Evolutionary conservation across 2,888 invertebrate species (phyloP), one percentile per base, ranked within the genome.

Genomic region (Glyphotaelius pellucidus): DNA sequence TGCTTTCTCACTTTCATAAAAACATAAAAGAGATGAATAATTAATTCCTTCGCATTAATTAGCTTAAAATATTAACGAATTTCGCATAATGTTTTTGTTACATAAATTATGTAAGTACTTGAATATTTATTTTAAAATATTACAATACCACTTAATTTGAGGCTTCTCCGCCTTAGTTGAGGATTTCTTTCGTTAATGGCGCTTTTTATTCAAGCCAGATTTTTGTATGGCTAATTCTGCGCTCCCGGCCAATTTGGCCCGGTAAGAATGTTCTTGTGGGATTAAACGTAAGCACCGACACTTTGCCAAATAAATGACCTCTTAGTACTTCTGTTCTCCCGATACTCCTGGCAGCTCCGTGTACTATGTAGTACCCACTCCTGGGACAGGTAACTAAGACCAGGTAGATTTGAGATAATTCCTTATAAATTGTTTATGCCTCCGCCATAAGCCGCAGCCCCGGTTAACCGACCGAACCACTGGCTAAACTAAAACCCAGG

Each of bases 251-350:
- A 90, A 86, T 86, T 90, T 90, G 80, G 67, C 38, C 30, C n/a
- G 47, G 30, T 42, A 91, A 90, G 86, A 80, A 52, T 32, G 31
- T 81, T 88, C 81, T 91, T 42, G 52, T 52, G 38, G 92, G 91
- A 93, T 93, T 93, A 92, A 93, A 91, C 67, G 83, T 92, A 93
- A 93, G 93, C 87, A 92, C 92, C 90, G 93, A 90, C 92, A 93
- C 91, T 93, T 91, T 83, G 87, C 90, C 52, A 89, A 93, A 93
- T 93, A 93, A 93, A 93, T 93, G 93, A 93, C 93, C 93, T 92
- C 93, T 93, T 93, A 92, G 90, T 91, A 91, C 90, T 89, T 89
- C 87, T 90, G 92, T 90, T 87, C 89, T 47, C 92, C 91, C 83
- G 91, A 42, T 89, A 90, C 90, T 80, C 89, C 89, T 19, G 85